Evolutionary conservation across 1,140 invertebrate genomes (phyloP), one percentile per base, ranked within the genome.

Genomic region (Adelges cooleyi): DNA sequence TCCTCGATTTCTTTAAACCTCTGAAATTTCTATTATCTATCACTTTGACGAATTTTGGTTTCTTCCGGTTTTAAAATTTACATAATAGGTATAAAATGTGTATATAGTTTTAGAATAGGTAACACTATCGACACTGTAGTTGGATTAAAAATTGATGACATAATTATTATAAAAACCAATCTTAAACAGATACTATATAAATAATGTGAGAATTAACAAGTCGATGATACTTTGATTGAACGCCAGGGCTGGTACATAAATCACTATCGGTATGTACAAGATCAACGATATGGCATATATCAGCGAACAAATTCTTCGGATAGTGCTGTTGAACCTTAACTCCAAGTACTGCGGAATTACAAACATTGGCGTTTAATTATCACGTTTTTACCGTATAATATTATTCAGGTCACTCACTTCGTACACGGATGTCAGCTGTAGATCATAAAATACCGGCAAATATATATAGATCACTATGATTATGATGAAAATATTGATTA

Each of bases 361-460:
- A 48, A 65, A 53, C 54, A 42, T 66, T 67, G 44, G 50, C 5
- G 29, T 33, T 33, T 33, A 33, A 33, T 6, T 33, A 33, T 6
- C 29, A 33, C 5, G 11, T 33, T 6, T 6, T 33, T 33, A 33
- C 5, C 29, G 29, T 33, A 33, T 6, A 33, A n/a, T n/a, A n/a
- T 25, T n/a, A 25, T 27, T 20, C 8, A 8, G 3, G 23, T 10
- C 3, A 33, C 49, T 72, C 80, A 89, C 88, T 81, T 92, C 85
- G 75, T 91, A 93, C 11, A 84, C 86, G 52, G 87, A 90, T 18
- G 87, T 90, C 33, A 88, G 83, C 73, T 87, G 81, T 2, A 93
- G 79, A 51, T 83, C 82, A 72, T 88, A 92, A 76, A 94, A 94
- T 0, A 94, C 86, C 1, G 92, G 92, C 18, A 95, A 78, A 70